Conservation (phyloP, 2,888 invertebrate species). For the Rotaria socialis region DNA sequence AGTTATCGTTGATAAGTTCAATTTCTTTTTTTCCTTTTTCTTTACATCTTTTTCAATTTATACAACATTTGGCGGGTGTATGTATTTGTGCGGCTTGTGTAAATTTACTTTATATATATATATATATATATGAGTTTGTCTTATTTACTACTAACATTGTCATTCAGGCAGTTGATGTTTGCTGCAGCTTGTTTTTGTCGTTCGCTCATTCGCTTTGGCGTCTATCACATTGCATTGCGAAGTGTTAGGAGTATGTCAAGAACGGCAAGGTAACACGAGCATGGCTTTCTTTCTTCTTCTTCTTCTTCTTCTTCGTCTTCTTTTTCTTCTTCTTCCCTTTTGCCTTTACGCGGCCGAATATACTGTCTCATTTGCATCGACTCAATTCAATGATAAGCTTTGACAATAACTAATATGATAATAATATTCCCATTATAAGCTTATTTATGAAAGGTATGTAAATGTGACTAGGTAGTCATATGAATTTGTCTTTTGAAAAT, state of each 20-base stretch:
- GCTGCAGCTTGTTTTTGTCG: slow-evolving; percentile 21
- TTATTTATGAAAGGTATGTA: too few species aligned
- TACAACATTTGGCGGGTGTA: not conserved
- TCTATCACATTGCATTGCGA: slow-evolving; percentile 18
- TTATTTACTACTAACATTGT: not conserved
- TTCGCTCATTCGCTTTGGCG: slow-evolving; percentile 4
- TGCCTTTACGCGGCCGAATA: not conserved
- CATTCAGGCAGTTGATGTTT: not conserved
- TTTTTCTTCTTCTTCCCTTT: not conserved
- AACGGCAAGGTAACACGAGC: slow-evolving; percentile 8
- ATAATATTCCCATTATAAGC: not conserved
- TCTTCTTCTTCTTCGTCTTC: not conserved
- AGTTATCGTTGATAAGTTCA: not conserved
- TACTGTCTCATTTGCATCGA: not conserved
- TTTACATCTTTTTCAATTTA: slow-evolving; percentile 23
- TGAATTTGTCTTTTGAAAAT: too few species aligned
- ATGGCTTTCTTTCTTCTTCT: not conserved
- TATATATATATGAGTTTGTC: not conserved
- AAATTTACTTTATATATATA: slow-evolving; percentile 5
- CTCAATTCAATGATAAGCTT: not conserved
- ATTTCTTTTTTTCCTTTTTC: not conserved
- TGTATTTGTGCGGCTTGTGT: not conserved
- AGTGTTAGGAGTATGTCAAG: slow-evolving; percentile 17
- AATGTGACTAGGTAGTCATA: too few species aligned
- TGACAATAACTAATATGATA: not conserved